Evolutionary conservation across 1,140 invertebrate genomes (phyloP).

Genomic region (Eurytemora carolleeae): DNA sequence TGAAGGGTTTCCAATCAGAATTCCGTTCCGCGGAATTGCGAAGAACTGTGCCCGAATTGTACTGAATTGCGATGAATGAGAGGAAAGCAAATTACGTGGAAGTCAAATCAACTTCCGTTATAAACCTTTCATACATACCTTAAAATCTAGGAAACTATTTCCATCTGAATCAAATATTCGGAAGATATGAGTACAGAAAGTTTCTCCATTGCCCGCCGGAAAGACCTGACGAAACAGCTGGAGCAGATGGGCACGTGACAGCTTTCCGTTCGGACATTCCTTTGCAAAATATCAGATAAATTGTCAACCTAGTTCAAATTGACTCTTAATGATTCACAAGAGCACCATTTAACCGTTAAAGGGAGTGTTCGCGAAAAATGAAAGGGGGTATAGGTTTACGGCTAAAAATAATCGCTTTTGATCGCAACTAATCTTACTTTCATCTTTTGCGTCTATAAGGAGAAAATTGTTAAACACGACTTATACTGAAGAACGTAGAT

Average conservation of each 20-base stretch:
- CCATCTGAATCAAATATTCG: slow-evolving; percentile 11
- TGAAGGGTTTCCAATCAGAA: neutral
- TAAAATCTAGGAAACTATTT: slow-evolving; percentile 12
- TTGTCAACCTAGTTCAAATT: no score
- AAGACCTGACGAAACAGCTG: slow-evolving; percentile 4
- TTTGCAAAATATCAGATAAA: no score
- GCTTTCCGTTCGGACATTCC: slow-evolving; percentile 8
- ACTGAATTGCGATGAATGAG: neutral
- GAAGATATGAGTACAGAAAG: slow-evolving; percentile 14
- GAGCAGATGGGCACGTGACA: slow-evolving; percentile 8
- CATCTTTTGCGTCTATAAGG: no score
- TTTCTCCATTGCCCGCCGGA: slow-evolving; percentile 6
- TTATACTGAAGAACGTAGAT: no score
- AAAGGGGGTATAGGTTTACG: no score
- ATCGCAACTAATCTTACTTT: no score
- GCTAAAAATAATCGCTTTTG: no score
- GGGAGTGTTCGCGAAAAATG: no score
- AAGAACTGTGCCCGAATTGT: neutral
- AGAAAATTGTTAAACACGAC: no score
- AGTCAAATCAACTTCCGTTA: neutral
- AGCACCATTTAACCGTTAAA: no score
- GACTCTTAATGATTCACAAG: no score
- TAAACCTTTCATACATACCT: neutral
- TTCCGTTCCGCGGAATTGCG: neutral
- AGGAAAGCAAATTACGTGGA: no score